Conservation (phyloP, 2,113 vertebrate species). For the Laticauda colubrina region DNA sequence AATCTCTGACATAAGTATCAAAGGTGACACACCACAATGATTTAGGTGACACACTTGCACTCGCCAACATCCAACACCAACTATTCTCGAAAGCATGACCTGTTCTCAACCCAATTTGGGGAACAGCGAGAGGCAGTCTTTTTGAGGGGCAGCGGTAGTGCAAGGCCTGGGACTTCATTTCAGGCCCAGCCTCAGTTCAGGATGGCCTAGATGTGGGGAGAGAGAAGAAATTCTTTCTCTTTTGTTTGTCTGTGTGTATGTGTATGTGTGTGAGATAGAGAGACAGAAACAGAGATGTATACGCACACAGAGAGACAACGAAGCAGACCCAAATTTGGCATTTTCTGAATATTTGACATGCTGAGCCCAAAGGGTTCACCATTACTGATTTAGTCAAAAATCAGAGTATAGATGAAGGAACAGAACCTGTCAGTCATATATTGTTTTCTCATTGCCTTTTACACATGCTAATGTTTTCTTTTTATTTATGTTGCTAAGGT, state of each 20-base stretch:
- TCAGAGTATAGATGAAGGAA: neutral
- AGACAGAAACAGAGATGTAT: too few relatives aligned
- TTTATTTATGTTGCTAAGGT: neutral
- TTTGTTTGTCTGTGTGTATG: neutral
- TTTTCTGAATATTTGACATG: neutral
- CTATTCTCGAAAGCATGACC: neutral
- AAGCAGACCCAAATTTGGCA: neutral
- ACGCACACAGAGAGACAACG: neutral
- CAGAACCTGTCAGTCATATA: neutral
- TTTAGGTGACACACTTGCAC: neutral
- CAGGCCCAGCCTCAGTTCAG: neutral
- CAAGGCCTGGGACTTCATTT: neutral
- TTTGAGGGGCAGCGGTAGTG: neutral
- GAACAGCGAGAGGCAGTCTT: neutral
- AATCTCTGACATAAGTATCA: neutral
- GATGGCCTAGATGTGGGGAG: neutral
- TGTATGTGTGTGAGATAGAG: neutral
- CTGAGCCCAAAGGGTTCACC: neutral
- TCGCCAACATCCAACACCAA: neutral
- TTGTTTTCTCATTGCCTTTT: neutral
- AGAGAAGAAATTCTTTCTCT: neutral
- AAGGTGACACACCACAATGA: neutral
- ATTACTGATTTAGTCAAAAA: neutral
- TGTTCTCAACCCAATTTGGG: neutral
- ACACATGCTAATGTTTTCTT: neutral